A percentile compares a stretch with the other conserved stretches of the same genome.
Evolutionary conservation across 2,888 invertebrate genomes (phyloP).

Genomic region (Drosophila barbarae): DNA sequence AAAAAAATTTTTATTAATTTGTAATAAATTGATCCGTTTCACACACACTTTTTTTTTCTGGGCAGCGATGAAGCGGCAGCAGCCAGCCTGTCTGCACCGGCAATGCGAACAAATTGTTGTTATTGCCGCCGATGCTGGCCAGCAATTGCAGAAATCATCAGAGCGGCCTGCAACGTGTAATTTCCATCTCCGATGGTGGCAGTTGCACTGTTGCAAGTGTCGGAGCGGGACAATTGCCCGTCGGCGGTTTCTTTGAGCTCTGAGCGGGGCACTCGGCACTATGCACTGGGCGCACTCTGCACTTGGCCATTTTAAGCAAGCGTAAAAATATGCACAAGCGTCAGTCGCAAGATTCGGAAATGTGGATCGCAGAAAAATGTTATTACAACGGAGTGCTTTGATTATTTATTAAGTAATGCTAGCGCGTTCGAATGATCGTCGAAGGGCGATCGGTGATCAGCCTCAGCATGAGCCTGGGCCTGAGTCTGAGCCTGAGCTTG

Average conservation of each 20-base stretch:
- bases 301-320: constrained; percentile 64
- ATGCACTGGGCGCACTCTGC: constrained; percentile 7
- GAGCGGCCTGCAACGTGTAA: constrained; percentile 64
- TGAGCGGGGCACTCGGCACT: constrained; percentile 28
- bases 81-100: constrained; percentile 63
- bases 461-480: constrained; percentile 21
- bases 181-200: constrained; percentile 58
- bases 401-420: constrained; percentile 55
- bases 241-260: constrained; percentile 63
- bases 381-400: constrained; percentile 55
- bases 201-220: constrained; percentile 19
- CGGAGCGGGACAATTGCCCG: constrained; percentile 22
- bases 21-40: neutral
- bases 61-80: constrained; percentile 29
- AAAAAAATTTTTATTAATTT: neutral
- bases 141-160: constrained; percentile 73
- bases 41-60: neutral
- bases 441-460: constrained; percentile 22
- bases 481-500: constrained; percentile 73
- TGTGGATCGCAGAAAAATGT: constrained; percentile 45
- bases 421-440: constrained; percentile 19
- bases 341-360: constrained; percentile 27
- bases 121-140: constrained; percentile 50
- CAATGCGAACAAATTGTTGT: constrained; percentile 34
- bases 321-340: constrained; percentile 64